Conservation (phyloP, 2,113 vertebrate genomes). For the Cyphomyrus plagiostoma region DNA sequence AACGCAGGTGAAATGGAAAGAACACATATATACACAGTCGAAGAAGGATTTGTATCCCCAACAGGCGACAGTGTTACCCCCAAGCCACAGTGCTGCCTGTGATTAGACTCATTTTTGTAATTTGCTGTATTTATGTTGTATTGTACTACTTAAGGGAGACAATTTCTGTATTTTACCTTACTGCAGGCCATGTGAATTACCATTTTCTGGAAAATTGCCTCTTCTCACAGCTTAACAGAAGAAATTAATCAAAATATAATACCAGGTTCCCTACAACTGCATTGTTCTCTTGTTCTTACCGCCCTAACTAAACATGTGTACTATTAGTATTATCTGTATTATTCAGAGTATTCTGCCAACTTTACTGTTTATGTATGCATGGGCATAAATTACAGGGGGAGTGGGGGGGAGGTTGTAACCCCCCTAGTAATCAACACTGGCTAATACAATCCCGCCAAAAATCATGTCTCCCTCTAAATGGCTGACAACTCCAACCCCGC, state of each 20-base stretch:
- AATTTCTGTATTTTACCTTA: background rate
- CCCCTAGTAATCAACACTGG: too few relatives aligned
- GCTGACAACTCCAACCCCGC: too few relatives aligned
- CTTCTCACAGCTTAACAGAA: background rate
- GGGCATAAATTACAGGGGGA: too few relatives aligned
- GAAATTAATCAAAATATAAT: background rate
- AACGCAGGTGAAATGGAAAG: background rate
- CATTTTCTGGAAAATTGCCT: background rate
- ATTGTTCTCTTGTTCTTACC: background rate
- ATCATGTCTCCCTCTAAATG: too few relatives aligned
- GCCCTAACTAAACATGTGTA: background rate
- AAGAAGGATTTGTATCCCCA: background rate
- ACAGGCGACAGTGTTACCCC: background rate
- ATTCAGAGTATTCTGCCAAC: background rate
- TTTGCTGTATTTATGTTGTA: constrained; percentile 1
- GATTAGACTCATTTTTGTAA: constrained; percentile 7
- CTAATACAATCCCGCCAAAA: too few relatives aligned
- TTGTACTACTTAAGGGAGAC: constrained; percentile 8
- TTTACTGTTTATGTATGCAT: background rate
- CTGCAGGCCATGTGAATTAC: constrained; percentile 6
- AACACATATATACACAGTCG: background rate
- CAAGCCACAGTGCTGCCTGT: background rate
- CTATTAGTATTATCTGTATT: background rate
- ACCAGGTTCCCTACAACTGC: background rate
- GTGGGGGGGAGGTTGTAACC: too few relatives aligned